Evolutionary conservation across 2,113 vertebrate species (phyloP), one percentile per base, ranked within the genome.

Genomic region (Scortum barcoo): DNA sequence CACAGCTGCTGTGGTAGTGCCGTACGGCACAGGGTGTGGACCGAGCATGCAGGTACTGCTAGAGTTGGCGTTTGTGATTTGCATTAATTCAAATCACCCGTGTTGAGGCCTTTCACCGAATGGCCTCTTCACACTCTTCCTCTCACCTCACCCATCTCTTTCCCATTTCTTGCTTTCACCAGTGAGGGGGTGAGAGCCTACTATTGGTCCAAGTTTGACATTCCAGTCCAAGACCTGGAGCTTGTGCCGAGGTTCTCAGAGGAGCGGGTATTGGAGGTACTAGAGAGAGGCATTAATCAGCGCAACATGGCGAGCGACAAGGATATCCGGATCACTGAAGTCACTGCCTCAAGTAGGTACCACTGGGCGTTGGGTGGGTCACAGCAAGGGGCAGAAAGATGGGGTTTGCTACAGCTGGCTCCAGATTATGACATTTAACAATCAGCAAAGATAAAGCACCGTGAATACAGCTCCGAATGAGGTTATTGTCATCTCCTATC

Each of bases 171-270:
- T 76, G 10, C 58, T 54, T 51, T 3, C 67, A 80, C 60, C 87
- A 96, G 95, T 54, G 94, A 95, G 79, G 95, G 95, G 16, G 86
- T 95, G 26, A 48, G 56, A 3, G 95, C 92, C 22, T 96, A 94
- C 86, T 90, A 93, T 80, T 96, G 95, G 95, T 92, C 86, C 69
- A 86, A 86, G 83, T 96, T 96, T 81, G 71, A 93, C 2, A 68
- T 96, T 62, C 95, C 95, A 9, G 44, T 56, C 0, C 2, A 12
- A 0, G 91, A 95, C 40, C 70, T 90, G 66, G 93, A 92, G 46
- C 5, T 90, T 0, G 22, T 91, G 42, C 90, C 93, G 0, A 86
- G 93, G 63, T 79, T 96, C 60, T 92, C 95, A 0, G 94, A 95
- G 62, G 85, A 92, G 12, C 91, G 90, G 0, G 81, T 96, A 28